Evolutionary conservation across 2,888 invertebrate species (phyloP), one percentile per base, ranked within the genome.

Genomic region (Cremastinae sp.): DNA sequence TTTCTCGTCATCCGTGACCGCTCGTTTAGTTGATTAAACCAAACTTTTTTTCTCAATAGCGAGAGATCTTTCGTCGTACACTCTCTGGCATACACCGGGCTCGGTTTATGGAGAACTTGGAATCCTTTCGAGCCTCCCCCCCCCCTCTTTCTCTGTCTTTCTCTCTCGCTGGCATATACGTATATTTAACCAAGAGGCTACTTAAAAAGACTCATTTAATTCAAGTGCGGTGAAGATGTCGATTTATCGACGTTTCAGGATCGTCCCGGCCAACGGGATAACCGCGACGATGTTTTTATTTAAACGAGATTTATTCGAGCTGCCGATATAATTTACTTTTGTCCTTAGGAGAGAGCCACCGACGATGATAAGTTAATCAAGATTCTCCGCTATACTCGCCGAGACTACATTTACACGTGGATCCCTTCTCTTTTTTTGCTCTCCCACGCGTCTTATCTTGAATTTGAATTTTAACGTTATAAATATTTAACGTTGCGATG

Each of bases 171-270:
- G 14, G 14, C 43, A 14, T 43, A 43, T 43, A 14, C 43, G n/a
- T n/a, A n/a, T n/a, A n/a, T n/a, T n/a, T n/a, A n/a, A n/a, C n/a
- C n/a, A n/a, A n/a, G n/a, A n/a, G n/a, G n/a, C n/a, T n/a, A n/a
- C n/a, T 49, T 62, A 34, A 49, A 62, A 62, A 49, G 62, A 47
- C 47, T 47, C 62, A n/a, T 49, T 62, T 62, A 62, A 47, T 62
- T 62, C 62, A 36, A 36, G 62, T 16, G 36, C 47, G 36, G 62
- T 62, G 62, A 62, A 62, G 62, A 62, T 18, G 62, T 62, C 62
- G 62, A 62, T 47, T 36, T 34, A 62, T 47, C 62, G 47, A 62
- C 34, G 47, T 47, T 47, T 62, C 49, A 18, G 28, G 47, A 49
- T 47, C 62, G 49, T 16, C 62, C 62, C 18, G 49, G 18, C 18